phyloP scores from a whole-genome alignment of 2,113 vertebrate species.

The Apodemus speciosus region DNA sequence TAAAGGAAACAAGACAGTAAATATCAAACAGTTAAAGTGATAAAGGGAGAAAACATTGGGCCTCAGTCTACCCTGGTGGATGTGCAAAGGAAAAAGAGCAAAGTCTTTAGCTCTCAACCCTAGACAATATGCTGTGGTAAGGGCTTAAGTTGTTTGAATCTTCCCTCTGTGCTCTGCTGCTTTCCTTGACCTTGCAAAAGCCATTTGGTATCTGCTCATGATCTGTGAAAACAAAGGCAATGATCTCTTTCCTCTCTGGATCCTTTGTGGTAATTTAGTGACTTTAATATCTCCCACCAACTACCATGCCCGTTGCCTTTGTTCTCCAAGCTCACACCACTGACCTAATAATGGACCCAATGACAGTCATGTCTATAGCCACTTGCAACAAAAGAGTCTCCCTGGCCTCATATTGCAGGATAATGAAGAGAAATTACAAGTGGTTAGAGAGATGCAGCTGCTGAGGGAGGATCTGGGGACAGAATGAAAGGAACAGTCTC shows the following conservation, averaged over 20 bases:
- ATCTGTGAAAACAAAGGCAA: constrained; percentile 67
- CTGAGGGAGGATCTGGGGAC: constrained; percentile 53
- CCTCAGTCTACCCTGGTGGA: not conserved
- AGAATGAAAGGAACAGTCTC: constrained; percentile 73
- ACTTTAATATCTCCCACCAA: constrained; percentile 65
- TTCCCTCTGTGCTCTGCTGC: not conserved
- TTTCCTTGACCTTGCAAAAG: constrained; percentile 70
- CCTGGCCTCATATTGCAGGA: constrained; percentile 53
- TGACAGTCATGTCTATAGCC: constrained; percentile 59
- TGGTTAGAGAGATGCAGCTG: constrained; percentile 50
- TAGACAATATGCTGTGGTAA: constrained; percentile 34
- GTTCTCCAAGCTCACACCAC: constrained; percentile 63
- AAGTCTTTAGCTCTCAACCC: not conserved
- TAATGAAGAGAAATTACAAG: constrained; percentile 77
- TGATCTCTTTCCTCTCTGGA: constrained; percentile 51
- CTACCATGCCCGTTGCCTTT: constrained; percentile 56
- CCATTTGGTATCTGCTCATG: constrained; percentile 45
- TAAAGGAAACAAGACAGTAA: not conserved
- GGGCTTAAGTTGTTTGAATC: constrained; percentile 50
- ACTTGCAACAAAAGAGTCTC: constrained; percentile 76
- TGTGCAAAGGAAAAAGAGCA: not conserved
- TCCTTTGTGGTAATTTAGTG: constrained; percentile 74
- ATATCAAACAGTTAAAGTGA: constrained; percentile 16
- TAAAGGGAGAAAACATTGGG: constrained; percentile 7
- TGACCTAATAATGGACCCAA: constrained; percentile 75